Evolutionary conservation across 2,113 vertebrate species (phyloP), one percentile per base, ranked within the genome.

Genomic region (Uria aalge): DNA sequence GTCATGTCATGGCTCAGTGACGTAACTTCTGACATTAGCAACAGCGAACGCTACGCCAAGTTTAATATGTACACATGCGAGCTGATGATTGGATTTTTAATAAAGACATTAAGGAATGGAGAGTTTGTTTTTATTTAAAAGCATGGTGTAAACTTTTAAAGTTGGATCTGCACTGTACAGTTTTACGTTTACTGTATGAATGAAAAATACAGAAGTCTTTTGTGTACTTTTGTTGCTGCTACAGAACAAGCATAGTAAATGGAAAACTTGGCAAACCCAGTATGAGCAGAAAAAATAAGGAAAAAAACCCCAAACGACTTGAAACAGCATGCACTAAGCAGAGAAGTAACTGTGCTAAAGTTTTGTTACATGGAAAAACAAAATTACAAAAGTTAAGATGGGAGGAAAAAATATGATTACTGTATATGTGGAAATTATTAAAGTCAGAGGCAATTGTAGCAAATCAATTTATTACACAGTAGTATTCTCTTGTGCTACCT

Each of bases 121-220:
- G 96, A 97, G 94, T 96, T 96, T 96, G 95, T 66, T 97, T 92
- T 97, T 94, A 90, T 97, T 97, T 96, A 80, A 95, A 83, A 92
- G 78, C 85, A 88, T 93, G 88, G n/a, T 92, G 41, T 92, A 66
- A 88, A 41, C 40, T 83, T 71, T 47, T 29, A 50, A 86, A 77
- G 45, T 66, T 93, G 88, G 7, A 74, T 83, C 71, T 85, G 66
- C 12, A 9, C 81, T 94, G 73, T 83, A 85, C 67, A 94, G 30
- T 84, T 93, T 62, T 82, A 63, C 24, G 15, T 73, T 79, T 88
- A 66, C 53, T 80, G 26, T 88, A 15, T 77, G 72, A 97, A 85
- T 86, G 88, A 85, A 92, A 86, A 92, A 57, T 63, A 48, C n/a
- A 14, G 22, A 94, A 63, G 45, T 57, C 56, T 90, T 74, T 88